Conservation (phyloP, 2,113 vertebrate species). For the Hiodon alosoides region DNA sequence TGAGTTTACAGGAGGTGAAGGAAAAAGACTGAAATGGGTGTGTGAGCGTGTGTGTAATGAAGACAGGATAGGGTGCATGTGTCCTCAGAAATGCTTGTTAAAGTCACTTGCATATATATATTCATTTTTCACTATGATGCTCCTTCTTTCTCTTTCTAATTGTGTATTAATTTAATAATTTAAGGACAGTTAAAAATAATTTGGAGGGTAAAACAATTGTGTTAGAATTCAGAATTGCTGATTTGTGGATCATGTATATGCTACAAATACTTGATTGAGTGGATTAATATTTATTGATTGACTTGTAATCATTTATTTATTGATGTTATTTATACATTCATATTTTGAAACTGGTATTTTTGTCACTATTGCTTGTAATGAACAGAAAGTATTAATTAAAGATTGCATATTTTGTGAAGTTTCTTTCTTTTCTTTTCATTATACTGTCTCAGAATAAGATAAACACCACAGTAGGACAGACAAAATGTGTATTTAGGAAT, state of each 20-base stretch:
- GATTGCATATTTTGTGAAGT: constrained; percentile 31
- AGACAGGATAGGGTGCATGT: constrained; percentile 33
- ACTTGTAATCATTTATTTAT: constrained; percentile 27
- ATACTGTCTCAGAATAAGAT: not conserved
- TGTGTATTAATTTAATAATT: constrained; percentile 2
- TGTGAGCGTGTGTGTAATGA: constrained; percentile 4
- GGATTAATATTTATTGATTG: constrained; percentile 35
- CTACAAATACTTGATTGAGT: constrained; percentile 23
- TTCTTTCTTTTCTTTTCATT: not conserved
- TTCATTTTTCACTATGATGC: constrained; percentile 3
- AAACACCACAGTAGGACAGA: not conserved
- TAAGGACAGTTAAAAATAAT: not conserved
- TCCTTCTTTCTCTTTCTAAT: constrained; percentile 25
- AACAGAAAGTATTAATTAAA: constrained; percentile 54
- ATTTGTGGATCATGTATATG: constrained; percentile 22
- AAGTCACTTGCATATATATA: not conserved
- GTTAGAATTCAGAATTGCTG: not conserved
- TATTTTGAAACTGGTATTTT: constrained; percentile 43
- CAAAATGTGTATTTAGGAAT: not conserved
- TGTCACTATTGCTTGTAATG: constrained; percentile 38
- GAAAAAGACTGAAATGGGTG: not conserved
- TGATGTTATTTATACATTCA: constrained; percentile 42
- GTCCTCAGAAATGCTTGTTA: constrained; percentile 16
- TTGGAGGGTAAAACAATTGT: not conserved
- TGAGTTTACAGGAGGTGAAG: not conserved